Evolutionary conservation across 1,140 invertebrate species (phyloP).

Genomic region (Araneus ventricosus): DNA sequence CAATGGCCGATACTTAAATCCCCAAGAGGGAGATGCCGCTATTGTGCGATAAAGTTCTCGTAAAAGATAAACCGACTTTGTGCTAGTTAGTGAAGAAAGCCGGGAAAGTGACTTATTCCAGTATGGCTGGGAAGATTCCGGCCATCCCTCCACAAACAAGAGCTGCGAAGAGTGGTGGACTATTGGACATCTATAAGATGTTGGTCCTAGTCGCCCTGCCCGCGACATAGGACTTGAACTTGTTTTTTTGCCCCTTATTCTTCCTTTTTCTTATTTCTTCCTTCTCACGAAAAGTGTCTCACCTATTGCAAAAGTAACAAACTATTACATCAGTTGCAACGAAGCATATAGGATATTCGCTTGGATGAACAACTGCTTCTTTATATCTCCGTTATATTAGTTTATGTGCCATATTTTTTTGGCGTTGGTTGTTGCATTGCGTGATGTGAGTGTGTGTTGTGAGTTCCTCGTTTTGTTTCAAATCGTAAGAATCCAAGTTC

Average conservation of each 20-base stretch:
- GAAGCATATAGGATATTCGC: constrained; percentile 24
- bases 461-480: too few relatives aligned
- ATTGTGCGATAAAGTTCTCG: constrained; percentile 33
- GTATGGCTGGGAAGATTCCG: neutral
- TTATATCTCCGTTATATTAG: constrained; percentile 29
- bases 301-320: constrained; percentile 36
- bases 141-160: constrained; percentile 40
- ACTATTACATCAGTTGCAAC: constrained; percentile 49
- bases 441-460: too few relatives aligned
- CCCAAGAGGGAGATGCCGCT: constrained; percentile 10
- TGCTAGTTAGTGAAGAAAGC: constrained; percentile 10
- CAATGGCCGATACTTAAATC: constrained; percentile 25
- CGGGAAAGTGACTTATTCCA: constrained; percentile 5
- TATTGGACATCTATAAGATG: constrained; percentile 65
- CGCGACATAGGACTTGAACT: constrained; percentile 10
- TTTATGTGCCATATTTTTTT: constrained; percentile 2
- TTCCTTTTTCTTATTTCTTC: neutral
- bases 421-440: neutral
- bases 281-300: neutral
- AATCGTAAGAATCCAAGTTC: too few relatives aligned
- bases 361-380: neutral
- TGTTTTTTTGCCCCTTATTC: neutral
- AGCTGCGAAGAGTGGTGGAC: constrained; percentile 14
- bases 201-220: constrained; percentile 14
- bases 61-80: constrained; percentile 26